Evolutionary conservation across 2,888 invertebrate genomes (phyloP).

Genomic region (Caenorhabditis doughertyi): DNA sequence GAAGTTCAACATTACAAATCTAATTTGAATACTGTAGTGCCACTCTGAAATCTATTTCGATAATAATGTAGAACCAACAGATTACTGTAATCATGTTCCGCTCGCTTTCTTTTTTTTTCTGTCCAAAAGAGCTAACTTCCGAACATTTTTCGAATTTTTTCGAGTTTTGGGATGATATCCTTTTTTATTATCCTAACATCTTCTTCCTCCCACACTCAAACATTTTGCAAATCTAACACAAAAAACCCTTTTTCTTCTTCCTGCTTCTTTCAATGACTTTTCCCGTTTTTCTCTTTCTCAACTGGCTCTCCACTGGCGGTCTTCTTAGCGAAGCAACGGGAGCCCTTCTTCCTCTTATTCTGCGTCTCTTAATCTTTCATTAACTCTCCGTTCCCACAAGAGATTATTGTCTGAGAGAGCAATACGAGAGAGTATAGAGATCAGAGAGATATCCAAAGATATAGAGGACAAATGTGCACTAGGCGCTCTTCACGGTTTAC

Average conservation of each 20-base stretch:
- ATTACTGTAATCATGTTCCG: no score
- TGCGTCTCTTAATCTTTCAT: conserved; percentile 25
- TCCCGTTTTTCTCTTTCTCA: conserved; percentile 11
- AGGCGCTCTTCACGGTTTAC: conserved; percentile 54
- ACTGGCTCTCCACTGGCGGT: conserved; percentile 26
- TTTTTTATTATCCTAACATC: neutral
- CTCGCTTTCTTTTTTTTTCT: no score
- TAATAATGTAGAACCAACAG: no score
- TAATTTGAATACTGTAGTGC: no score
- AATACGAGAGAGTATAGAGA: neutral
- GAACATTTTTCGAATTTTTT: no score
- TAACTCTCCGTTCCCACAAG: conserved; percentile 9
- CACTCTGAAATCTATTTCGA: no score
- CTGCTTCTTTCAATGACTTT: conserved; percentile 24
- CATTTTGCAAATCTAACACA: conserved; percentile 22
- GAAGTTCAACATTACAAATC: no score
- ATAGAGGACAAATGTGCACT: conserved; percentile 29
- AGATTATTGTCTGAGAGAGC: conserved; percentile 16
- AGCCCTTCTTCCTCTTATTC: conserved; percentile 14
- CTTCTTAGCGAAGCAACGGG: conserved; percentile 28
- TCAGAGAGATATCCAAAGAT: conserved; percentile 1
- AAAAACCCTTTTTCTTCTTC: conserved; percentile 13
- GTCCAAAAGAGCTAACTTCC: no score
- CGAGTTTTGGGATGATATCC: neutral
- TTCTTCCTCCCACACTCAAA: conserved; percentile 27